A percentile compares a stretch with the other conserved stretches of the same genome.
phyloP scores from a whole-genome alignment of 2,113 vertebrate species.

The Onychorhynchus coronatus region DNA sequence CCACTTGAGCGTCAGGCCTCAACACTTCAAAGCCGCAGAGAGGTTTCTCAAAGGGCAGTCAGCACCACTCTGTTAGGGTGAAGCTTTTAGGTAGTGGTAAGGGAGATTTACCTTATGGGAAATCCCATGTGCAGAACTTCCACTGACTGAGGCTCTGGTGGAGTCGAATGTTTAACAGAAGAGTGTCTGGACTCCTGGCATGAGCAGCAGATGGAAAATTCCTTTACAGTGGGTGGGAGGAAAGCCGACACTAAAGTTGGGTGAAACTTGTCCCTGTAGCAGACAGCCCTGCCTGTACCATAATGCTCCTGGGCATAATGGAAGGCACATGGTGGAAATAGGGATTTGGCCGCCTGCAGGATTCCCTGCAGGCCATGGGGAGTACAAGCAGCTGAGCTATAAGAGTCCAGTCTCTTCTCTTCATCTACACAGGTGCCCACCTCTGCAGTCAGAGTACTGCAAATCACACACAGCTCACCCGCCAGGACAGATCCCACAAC shows the following conservation, averaged over 20 bases:
- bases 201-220: background rate
- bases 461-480: background rate
- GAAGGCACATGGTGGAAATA: background rate
- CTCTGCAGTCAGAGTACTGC: background rate
- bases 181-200: background rate
- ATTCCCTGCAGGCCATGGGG: background rate
- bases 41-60: background rate
- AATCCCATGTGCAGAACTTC: background rate
- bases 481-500: fast-evolving
- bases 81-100: background rate
- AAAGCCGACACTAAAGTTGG: background rate
- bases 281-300: background rate
- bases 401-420: background rate
- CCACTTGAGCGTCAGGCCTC: background rate
- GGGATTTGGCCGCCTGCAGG: background rate
- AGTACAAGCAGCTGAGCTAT: background rate
- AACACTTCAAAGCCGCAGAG: background rate
- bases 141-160: background rate
- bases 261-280: background rate
- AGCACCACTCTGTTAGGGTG: fast-evolving
- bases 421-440: background rate
- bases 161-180: background rate
- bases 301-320: background rate
- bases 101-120: background rate
- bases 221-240: background rate